A percentile compares a stretch with the other conserved stretches of the same genome.
Evolutionary conservation across 2,797 vertebrate genomes (phyloP).

Genomic region (Crax fasciolata): DNA sequence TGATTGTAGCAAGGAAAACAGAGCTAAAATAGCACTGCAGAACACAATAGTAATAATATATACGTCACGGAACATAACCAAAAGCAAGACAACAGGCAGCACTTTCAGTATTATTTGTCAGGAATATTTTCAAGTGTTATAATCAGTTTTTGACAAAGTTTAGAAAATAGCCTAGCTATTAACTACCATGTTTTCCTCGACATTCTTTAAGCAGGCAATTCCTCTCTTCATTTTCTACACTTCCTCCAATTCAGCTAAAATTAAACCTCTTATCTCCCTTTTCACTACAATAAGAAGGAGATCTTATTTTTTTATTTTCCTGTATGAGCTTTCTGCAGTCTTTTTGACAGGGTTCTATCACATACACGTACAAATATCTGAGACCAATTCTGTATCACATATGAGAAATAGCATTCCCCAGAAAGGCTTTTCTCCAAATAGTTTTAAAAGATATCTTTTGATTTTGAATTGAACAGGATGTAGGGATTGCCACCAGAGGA

Average conservation of each 20-base stretch:
- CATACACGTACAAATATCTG: background rate
- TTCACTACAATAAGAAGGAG: background rate
- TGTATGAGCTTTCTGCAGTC: background rate
- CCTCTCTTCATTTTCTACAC: background rate
- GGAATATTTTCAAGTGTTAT: background rate
- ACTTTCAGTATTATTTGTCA: background rate
- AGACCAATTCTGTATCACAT: background rate
- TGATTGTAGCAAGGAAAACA: background rate
- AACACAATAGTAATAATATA: background rate
- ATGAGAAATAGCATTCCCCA: background rate
- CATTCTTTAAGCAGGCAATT: background rate
- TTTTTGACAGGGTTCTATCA: slow-evolving; percentile 8
- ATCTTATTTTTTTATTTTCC: background rate
- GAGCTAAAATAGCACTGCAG: background rate
- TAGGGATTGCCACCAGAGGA: slow-evolving; percentile 32
- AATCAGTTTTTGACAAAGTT: background rate
- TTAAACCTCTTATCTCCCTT: slow-evolving; percentile 15
- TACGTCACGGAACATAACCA: background rate
- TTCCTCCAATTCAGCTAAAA: slow-evolving; percentile 25
- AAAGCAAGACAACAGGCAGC: background rate
- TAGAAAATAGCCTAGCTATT: background rate
- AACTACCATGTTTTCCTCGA: background rate
- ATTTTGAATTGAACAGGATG: slow-evolving; percentile 57
- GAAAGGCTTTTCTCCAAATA: slow-evolving; percentile 24
- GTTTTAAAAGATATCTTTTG: slow-evolving; percentile 52